A percentile compares a stretch with the other conserved stretches of the same genome.
These are phyloP conservation scores for Seira ritae DNA, from an alignment of 2,888 invertebrate genomes.

Conservation along the genomic window DNA sequence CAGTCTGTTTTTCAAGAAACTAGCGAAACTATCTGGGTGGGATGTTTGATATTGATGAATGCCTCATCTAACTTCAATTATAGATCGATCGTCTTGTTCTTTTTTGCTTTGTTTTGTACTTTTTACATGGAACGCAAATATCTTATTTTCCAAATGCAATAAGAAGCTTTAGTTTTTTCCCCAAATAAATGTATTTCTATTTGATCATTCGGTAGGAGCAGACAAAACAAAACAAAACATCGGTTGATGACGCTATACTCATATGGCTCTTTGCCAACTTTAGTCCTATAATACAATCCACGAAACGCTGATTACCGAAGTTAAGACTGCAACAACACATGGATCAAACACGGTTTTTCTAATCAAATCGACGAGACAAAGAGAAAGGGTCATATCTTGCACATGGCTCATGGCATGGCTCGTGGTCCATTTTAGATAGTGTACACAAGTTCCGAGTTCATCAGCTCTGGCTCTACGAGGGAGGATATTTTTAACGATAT, in stretches of 20 bases:
- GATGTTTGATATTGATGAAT: not conserved
- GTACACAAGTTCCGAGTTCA: too few species aligned
- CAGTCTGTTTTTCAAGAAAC: not conserved
- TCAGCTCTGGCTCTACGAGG: not conserved
- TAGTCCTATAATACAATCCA: too few species aligned
- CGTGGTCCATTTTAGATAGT: not conserved
- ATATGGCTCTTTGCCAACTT: not conserved
- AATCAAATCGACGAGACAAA: not conserved
- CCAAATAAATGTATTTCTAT: too few species aligned
- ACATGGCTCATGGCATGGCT: slow-evolving; percentile 11
- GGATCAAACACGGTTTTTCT: not conserved
- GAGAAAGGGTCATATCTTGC: not conserved
- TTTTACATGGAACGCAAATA: too few species aligned
- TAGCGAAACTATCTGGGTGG: too few species aligned
- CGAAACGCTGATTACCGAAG: not conserved
- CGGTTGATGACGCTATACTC: not conserved
- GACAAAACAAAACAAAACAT: not conserved
- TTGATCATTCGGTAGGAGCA: too few species aligned
- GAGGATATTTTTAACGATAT: not conserved
- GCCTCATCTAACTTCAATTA: not conserved
- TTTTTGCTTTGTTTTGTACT: too few species aligned
- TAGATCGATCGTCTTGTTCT: not conserved
- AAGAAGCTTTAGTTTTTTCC: too few species aligned
- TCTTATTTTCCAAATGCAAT: too few species aligned
- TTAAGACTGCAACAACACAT: not conserved